Percentiles rank a stretch among this genome's conserved stretches.
phyloP scores from a whole-genome alignment of 2,797 vertebrate genomes.

The Tapera naevia region DNA sequence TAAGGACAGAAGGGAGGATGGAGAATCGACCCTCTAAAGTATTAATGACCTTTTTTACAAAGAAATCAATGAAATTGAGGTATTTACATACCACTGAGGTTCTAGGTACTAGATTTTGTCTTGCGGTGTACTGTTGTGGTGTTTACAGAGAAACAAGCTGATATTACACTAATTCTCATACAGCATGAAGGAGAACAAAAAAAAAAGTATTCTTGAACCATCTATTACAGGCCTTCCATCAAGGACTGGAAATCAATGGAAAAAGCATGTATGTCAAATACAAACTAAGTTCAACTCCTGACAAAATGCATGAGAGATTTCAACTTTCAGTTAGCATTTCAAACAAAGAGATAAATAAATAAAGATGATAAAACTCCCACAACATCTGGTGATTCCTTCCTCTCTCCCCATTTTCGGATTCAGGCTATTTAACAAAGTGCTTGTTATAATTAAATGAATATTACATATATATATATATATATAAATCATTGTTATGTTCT shows the following conservation, averaged over 20 bases:
- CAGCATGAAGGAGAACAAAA: background rate
- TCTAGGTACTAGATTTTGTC: background rate
- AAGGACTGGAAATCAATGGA: background rate
- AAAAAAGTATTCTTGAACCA: background rate
- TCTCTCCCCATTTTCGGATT: background rate
- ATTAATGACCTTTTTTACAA: background rate
- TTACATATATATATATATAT: background rate
- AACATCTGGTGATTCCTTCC: background rate
- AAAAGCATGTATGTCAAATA: background rate
- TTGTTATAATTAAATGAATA: constrained; percentile 42
- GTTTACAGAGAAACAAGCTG: background rate
- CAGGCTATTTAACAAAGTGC: background rate
- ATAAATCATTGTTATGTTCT: background rate
- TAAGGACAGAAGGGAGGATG: background rate
- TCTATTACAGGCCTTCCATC: background rate
- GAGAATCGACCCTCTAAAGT: background rate
- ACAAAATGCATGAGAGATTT: background rate
- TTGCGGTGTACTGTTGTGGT: background rate
- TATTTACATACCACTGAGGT: background rate
- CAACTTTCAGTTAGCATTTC: background rate
- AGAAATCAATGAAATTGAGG: background rate
- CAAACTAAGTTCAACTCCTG: background rate
- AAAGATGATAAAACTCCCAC: background rate
- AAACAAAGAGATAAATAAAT: background rate
- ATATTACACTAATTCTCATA: background rate